A percentile compares a stretch with the other conserved stretches of the same genome.
Evolutionary conservation across 2,797 vertebrate genomes (phyloP).

Genomic region (Furcifer pardalis): DNA sequence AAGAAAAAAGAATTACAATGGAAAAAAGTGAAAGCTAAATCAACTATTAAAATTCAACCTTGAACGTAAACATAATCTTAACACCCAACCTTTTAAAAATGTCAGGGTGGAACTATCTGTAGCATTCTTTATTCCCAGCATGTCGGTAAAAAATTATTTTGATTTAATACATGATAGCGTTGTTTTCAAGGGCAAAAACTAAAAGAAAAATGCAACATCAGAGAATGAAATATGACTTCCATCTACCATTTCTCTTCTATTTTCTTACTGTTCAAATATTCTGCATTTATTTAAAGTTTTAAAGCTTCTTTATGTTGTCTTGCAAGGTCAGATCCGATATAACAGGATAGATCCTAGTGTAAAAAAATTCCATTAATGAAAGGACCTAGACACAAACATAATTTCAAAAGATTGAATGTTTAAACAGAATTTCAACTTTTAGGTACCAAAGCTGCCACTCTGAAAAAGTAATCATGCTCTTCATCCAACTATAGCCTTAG

Average conservation of each 20-base stretch:
- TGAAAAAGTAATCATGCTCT: background rate
- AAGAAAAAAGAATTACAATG: background rate
- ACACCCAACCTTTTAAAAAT: slow-evolving; percentile 59
- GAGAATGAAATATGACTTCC: slow-evolving; percentile 76
- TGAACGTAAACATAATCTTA: slow-evolving; percentile 71
- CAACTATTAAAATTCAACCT: slow-evolving; percentile 69
- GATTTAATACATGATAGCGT: slow-evolving; percentile 77
- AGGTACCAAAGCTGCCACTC: background rate
- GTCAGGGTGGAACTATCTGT: slow-evolving; percentile 50
- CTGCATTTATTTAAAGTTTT: slow-evolving; percentile 66
- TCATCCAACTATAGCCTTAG: background rate
- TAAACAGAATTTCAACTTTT: background rate
- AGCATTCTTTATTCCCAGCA: slow-evolving; percentile 72
- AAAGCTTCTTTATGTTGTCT: slow-evolving; percentile 50
- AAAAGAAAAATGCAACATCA: slow-evolving; percentile 69
- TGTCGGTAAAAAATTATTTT: slow-evolving; percentile 63
- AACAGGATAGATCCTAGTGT: slow-evolving; percentile 12
- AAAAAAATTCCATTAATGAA: slow-evolving; percentile 13
- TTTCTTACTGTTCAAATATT: slow-evolving; percentile 72
- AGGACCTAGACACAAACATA: slow-evolving; percentile 2
- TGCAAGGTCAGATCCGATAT: slow-evolving; percentile 68
- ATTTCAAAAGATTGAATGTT: slow-evolving; percentile 20
- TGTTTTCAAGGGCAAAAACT: slow-evolving; percentile 77
- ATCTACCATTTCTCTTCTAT: slow-evolving; percentile 73
- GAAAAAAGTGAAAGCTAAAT: slow-evolving; percentile 43